Base-by-base conservation (phyloP, 2,888 invertebrate species). In the Cetonia aurata region DNA sequence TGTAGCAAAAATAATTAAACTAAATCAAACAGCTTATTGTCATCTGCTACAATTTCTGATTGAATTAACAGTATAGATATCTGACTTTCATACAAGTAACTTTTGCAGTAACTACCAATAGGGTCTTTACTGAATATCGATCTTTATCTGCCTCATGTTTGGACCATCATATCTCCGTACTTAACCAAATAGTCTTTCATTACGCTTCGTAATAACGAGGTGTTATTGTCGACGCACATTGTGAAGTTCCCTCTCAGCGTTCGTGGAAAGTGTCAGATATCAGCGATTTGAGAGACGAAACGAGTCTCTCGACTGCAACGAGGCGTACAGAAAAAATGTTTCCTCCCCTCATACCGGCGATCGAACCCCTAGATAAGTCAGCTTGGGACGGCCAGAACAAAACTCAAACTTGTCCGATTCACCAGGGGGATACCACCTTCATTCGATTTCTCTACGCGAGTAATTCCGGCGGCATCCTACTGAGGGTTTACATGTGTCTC, bases 251-350 rank as follows among this genome's bases (percentile, higher is more conserved):
- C 19, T 37, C 37, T 37, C 12, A n/a, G 33, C 6, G 37, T 15
- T 33, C 33, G 37, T 15, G 37, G 62, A 65, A 60, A 25, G 62
- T 65, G 17, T 65, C 52, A 62, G 62, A 37, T 65, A 50, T 50
- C 37, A 50, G 17, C 50, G 13, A 65, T 25, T 65, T 37, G 50
- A 65, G 50, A 48, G 62, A 50, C 50, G 62, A 65, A 65, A 41
- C 9, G 33, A 17, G 37, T 12, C 17, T 37, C 33, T 37, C 15
- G 37, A 17, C 50, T 65, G 62, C 62, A 65, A 50, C 33, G n/a
- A n/a, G 57, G 17, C 50, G 50, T 37, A 65, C 62, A 65, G 50
- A 65, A 65, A 25, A n/a, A 37, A 65, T 50, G 37, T 52, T 65
- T 65, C 41, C 41, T 65, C 46, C 50, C 52, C 37, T 15, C 31